Base-by-base conservation (phyloP, 1,140 invertebrate genomes). In the Ericerus pela region DNA sequence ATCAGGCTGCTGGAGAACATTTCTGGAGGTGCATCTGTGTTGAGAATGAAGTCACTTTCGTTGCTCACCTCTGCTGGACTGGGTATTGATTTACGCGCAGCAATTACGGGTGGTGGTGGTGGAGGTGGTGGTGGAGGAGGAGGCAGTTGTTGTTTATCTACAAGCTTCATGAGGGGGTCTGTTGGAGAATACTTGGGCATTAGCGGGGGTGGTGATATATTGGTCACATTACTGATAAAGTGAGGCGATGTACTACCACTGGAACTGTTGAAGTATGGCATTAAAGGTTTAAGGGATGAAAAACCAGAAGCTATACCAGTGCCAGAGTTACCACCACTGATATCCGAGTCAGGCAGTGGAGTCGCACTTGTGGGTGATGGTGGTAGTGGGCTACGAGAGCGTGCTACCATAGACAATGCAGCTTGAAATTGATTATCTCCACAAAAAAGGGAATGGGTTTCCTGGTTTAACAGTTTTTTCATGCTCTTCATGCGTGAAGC, bases 401-500 rank as follows among this genome's bases (percentile, higher is more conserved):
- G 75, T 12, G 62, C 57, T 24, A 51, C 56, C 64, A 66, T 66
- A 26, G 53, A 60, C 16, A 64, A 56, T 31, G 78, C 81, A 2
- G 79, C 77, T 57, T 82, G 81, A 53, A 85, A 79, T 60, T 84
- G 84, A 61, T 76, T 77, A 63, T 87, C 83, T 37, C 76, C 78
- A 63, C 79, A 81, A 0, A 62, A 16, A 14, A 60, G 56, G 2
- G 41, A 43, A 29, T 57, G 29, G 1, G 27, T 24, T 57, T 85
- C 82, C 53, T 76, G 77, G 28, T 75, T 80, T 51, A 87, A 72
- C 54, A 85, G 68, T 67, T 86, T 83, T 64, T 85, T 86, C 83
- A 88, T 87, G 2, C 76, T 83, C 64, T 83, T 85, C 81, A 88
- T 88, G 68, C 85, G 84, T 1, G 79, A 73, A 1, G 81, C 80